Evolutionary conservation across 1,140 invertebrate genomes (phyloP), one percentile per base, ranked within the genome.

Genomic region (Drosophila dunni): DNA sequence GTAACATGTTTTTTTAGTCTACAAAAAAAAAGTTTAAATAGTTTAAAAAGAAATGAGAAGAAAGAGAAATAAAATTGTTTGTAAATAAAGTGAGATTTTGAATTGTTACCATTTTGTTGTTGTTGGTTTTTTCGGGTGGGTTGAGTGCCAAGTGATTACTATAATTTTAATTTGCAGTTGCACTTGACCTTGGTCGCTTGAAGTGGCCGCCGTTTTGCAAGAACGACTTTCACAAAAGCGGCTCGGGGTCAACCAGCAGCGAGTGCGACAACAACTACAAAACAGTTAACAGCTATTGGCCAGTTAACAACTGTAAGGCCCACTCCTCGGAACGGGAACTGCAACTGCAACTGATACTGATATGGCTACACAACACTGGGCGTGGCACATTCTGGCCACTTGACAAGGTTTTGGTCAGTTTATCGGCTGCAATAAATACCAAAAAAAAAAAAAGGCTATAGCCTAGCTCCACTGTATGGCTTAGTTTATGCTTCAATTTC

Each of bases 161-260:
- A 58, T 58, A 58, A 44, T 44, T 44, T 69, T 88, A 89, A 89
- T 89, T 89, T 83, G 77, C 83, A 83, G 85, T 89, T 91, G 88
- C 83, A 91, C 88, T 91, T 91, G 88, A 91, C 88, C 88, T 91
- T 91, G 79, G 72, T 38, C 44, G 66, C 74, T 51, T 51, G 50
- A 90, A 79, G 75, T 90, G 80, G 71, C 73, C 63, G 81, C 53
- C 83, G 84, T 90, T 89, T 85, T 74, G 78, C 79, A 81, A 91
- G 81, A 91, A 91, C 88, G 73, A 91, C 88, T 91, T 91, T 91
- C 88, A 91, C 88, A 91, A 91, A 91, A 51, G 50, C 54, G 42
- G 29, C 74, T 64, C 68, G 74, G 62, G 69, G 68, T 66, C 69
- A 77, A 76, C 67, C 60, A 57, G 51, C 66, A 60, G 33, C 53